phyloP scores from a whole-genome alignment of 2,888 invertebrate species.

The Epirrita christyi region DNA sequence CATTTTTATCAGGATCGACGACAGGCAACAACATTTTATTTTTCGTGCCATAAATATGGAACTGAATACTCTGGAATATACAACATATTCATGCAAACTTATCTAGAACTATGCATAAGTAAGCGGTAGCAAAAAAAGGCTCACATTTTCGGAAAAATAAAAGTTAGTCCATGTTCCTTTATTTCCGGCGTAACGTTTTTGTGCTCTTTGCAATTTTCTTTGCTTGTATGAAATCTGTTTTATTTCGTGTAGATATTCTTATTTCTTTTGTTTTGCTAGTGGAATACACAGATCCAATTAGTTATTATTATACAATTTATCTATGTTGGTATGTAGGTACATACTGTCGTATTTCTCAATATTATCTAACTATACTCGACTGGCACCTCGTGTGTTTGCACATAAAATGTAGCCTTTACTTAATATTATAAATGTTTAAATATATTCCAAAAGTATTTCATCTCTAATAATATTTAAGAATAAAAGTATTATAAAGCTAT shows the following conservation, averaged over 20 bases:
- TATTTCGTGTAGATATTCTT: constrained; percentile 27
- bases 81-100: constrained; percentile 77
- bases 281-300: constrained; percentile 7
- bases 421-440: background rate
- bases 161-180: constrained; percentile 48
- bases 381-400: background rate
- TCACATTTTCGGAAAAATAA: constrained; percentile 57
- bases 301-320: constrained; percentile 2
- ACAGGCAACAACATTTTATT: constrained; percentile 79
- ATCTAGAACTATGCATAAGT: constrained; percentile 81
- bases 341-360: background rate
- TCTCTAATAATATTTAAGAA: constrained; percentile 1
- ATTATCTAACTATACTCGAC: background rate
- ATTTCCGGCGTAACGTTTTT: constrained; percentile 42
- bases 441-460: no score
- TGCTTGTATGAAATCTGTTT: constrained; percentile 34
- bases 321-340: background rate
- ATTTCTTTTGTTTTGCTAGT: constrained; percentile 16
- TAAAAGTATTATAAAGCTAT: constrained; percentile 34
- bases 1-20: constrained; percentile 81
- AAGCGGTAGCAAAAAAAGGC: constrained; percentile 64
- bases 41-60: constrained; percentile 82
- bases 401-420: background rate
- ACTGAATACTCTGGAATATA: constrained; percentile 69
- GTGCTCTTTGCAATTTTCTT: constrained; percentile 39